phyloP scores from a whole-genome alignment of 2,888 invertebrate species.

The Corbicula japonica region DNA sequence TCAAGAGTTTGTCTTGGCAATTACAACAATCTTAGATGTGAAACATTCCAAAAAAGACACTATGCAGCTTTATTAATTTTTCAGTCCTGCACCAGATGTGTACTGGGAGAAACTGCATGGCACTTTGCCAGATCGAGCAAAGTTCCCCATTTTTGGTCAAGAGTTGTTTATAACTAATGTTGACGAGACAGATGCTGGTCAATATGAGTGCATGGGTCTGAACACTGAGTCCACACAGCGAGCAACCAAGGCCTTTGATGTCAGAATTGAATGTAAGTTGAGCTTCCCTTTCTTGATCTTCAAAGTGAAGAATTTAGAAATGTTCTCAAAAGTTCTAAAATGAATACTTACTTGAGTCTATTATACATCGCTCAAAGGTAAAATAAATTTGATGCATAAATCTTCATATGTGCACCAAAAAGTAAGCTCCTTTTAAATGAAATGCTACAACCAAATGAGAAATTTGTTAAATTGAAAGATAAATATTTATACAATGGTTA shows the following conservation, averaged over 20 bases:
- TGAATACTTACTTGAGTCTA: neutral
- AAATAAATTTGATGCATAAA: no score
- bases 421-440: no score
- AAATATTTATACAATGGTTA: no score
- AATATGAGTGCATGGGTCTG: constrained; percentile 93
- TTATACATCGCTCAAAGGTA: neutral
- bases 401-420: no score
- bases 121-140: constrained; percentile 87
- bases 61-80: neutral
- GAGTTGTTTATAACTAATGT: constrained; percentile 89
- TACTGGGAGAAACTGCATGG: constrained; percentile 96
- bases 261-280: constrained; percentile 86
- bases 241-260: constrained; percentile 84
- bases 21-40: neutral
- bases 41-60: neutral
- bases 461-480: no score
- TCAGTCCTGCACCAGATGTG: constrained; percentile 96
- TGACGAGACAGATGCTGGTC: constrained; percentile 92
- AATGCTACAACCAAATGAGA: no score
- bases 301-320: neutral
- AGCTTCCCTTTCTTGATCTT: neutral
- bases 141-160: constrained; percentile 96
- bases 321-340: neutral
- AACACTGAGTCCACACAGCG: constrained; percentile 79
- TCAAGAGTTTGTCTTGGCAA: neutral